A percentile compares a stretch with the other conserved stretches of the same genome.
These are phyloP conservation scores for Aix galericulata DNA, from an alignment of 2,113 vertebrate genomes.

Conservation along the genomic window DNA sequence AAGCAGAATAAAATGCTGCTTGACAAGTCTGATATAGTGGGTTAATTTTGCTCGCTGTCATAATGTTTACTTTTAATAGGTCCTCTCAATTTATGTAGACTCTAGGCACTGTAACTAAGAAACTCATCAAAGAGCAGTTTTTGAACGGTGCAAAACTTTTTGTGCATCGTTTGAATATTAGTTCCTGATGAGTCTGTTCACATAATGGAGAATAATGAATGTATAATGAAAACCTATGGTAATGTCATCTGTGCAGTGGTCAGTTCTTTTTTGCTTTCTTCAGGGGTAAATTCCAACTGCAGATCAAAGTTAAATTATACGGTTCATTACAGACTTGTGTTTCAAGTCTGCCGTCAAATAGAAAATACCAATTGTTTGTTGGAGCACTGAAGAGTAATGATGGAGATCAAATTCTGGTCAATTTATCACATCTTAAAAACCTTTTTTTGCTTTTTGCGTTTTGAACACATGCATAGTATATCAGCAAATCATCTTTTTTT, in stretches of 20 bases:
- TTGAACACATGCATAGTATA: neutral
- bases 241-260: neutral
- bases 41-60: slow-evolving; percentile 5
- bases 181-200: neutral
- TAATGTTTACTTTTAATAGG: neutral
- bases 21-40: slow-evolving; percentile 11
- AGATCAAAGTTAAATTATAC: neutral
- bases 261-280: neutral
- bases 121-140: neutral
- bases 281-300: neutral
- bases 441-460: neutral
- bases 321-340: neutral
- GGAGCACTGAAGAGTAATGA: neutral
- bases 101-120: neutral
- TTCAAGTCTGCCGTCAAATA: neutral
- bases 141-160: neutral
- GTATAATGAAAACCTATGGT: neutral
- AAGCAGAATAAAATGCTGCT: neutral
- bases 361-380: neutral
- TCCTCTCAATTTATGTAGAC: neutral
- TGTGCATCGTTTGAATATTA: neutral
- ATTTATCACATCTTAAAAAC: neutral
- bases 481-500: neutral
- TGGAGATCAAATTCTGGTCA: neutral
- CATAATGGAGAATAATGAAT: neutral